Evolutionary conservation across 2,797 vertebrate species (phyloP), one percentile per base, ranked within the genome.

Genomic region (Notolepis coatsorum): DNA sequence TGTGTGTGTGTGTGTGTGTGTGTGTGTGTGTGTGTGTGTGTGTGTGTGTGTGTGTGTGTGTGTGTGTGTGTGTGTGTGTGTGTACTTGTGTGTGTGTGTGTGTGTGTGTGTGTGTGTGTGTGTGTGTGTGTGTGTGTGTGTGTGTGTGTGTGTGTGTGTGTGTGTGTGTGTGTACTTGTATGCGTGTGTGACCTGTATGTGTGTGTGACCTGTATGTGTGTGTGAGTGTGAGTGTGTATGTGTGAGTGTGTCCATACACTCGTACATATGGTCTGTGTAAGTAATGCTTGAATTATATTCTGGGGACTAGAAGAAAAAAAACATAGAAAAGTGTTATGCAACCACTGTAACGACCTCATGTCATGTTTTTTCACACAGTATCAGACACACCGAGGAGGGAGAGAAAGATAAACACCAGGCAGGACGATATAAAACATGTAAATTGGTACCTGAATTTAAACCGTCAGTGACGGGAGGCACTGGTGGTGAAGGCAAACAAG

Each of bases 311-410:
- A n/a, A n/a, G n/a, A n/a, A n/a, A n/a, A n/a, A n/a, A n/a, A n/a
- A n/a, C n/a, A n/a, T n/a, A n/a, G n/a, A n/a, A n/a, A n/a, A n/a
- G n/a, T n/a, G n/a, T n/a, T n/a, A n/a, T 38, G 37, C 45, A 49
- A 47, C 25, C 18, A 52, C 59, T 51, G 53, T 61, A 54, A 69
- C 71, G 80, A 87, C 61, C 74, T 73, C 12, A 75, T 79, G 87
- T 85, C 87, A 91, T 79, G 87, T 85, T 86, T 91, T 24, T 93
- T 88, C 91, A 42, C 81, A 21, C 77, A 82, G 83, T 63, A 27
- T 83, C 68, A 55, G 43, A 17, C 73, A n/a, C n/a, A n/a, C n/a
- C n/a, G n/a, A n/a, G n/a, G n/a, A n/a, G n/a, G n/a, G n/a, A n/a
- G n/a, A n/a, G n/a, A n/a, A n/a, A n/a, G n/a, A n/a, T n/a, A n/a